Evolutionary conservation across 2,888 invertebrate species (phyloP).

Genomic region (Drosophila mayaguana): DNA sequence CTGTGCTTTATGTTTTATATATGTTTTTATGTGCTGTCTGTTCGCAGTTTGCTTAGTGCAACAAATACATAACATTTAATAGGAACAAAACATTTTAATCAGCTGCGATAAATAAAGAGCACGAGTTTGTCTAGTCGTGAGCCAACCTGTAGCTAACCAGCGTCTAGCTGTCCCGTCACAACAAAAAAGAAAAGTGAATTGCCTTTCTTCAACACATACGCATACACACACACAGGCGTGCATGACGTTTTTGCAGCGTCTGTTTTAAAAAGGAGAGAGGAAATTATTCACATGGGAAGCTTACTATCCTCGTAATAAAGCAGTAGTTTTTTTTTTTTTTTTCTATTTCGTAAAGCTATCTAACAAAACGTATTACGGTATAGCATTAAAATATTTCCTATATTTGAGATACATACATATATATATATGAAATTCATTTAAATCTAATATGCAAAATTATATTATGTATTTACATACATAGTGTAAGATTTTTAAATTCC

Average conservation of each 20-base stretch:
- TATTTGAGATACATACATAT: no score
- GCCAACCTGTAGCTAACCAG: neutral
- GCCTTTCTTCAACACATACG: neutral
- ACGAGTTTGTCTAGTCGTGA: conserved; percentile 5
- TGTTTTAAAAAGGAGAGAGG: neutral
- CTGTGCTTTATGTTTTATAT: conserved; percentile 43
- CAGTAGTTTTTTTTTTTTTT: neutral
- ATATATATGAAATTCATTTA: no score
- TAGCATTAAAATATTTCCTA: no score
- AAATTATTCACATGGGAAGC: neutral
- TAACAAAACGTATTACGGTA: no score
- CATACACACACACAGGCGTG: neutral
- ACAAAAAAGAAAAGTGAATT: conserved; percentile 4
- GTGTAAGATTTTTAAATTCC: no score
- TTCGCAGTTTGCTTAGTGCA: conserved; percentile 13
- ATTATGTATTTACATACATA: no score
- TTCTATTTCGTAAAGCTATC: neutral
- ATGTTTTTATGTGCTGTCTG: conserved; percentile 19
- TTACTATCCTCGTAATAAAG: neutral
- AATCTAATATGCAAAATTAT: no score
- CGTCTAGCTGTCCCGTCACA: conserved; percentile 5
- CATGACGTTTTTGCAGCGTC: neutral
- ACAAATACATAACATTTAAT: conserved; percentile 32
- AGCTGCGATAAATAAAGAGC: conserved; percentile 25
- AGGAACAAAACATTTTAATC: conserved; percentile 45